Conservation (phyloP, 2,113 vertebrate genomes). For the Tympanuchus pallidicinctus region DNA sequence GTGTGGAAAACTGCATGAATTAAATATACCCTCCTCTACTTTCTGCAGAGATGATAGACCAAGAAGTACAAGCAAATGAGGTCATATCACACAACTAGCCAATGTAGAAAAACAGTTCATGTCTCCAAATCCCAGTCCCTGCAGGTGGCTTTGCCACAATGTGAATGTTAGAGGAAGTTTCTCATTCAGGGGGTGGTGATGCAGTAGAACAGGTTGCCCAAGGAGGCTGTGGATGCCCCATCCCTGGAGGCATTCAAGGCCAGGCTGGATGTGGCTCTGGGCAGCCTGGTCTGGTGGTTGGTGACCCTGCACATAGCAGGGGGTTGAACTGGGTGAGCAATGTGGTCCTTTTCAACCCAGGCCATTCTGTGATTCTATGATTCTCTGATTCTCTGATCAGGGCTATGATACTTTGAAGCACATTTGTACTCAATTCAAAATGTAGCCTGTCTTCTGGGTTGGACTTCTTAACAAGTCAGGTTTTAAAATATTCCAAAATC, state of each 20-base stretch:
- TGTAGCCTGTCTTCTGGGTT: background rate
- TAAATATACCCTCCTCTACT: background rate
- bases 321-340: too few relatives aligned
- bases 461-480: background rate
- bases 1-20: background rate
- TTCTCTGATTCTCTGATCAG: background rate
- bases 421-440: background rate
- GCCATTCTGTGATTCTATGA: too few relatives aligned
- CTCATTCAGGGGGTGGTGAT: too few relatives aligned
- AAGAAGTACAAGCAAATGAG: background rate
- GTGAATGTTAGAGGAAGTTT: background rate
- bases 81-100: background rate
- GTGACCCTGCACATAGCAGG: too few relatives aligned
- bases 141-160: background rate
- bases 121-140: background rate
- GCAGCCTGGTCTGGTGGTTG: too few relatives aligned
- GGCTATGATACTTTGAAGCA: background rate
- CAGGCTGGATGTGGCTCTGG: too few relatives aligned
- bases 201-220: too few relatives aligned
- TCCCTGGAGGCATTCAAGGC: too few relatives aligned
- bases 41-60: background rate
- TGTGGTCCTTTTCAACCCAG: too few relatives aligned
- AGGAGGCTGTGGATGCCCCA: too few relatives aligned
- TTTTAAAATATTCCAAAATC: background rate
- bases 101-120: background rate